Base-by-base conservation (phyloP, 1,140 invertebrate genomes). In the Pachyrhynchus sulphureomaculatus region DNA sequence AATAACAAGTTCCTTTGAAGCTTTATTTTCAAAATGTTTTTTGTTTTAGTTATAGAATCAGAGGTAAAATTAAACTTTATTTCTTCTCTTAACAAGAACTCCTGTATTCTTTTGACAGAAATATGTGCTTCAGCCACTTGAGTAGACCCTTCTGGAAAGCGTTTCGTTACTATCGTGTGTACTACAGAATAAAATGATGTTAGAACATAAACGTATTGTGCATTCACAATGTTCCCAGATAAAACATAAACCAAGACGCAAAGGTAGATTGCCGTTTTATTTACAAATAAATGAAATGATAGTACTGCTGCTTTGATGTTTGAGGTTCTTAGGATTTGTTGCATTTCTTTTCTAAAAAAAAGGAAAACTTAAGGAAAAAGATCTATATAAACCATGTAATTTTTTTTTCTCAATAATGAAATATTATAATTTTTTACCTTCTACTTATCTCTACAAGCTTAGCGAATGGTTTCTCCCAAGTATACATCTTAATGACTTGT, bases 401-500 rank as follows among this genome's bases (percentile, higher is more conserved):
- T n/a, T n/a, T n/a, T n/a, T n/a, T n/a, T n/a, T n/a, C n/a, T n/a
- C n/a, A n/a, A n/a, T n/a, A n/a, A n/a, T n/a, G n/a, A n/a, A n/a
- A n/a, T n/a, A n/a, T n/a, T n/a, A n/a, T n/a, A n/a, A 10, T 9
- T 20, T 39, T 34, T 41, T 23, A 80, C 79, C 78, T 71, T 63
- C 66, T 57, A n/a, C 33, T 47, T 33, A 42, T 33, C 34, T 53
- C 53, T 18, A 71, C 64, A 24, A 71, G 45, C 48, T 61, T 49
- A 17, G 64, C 57, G 39, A 71, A 71, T 0, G 89, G 88, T 44
- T 86, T 83, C n/a, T 93, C 91, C 91, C 91, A 93, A 0, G 88
- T 86, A 70, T 92, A 93, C 91, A 95, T 93, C 78, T 96, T 96
- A 37, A 77, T 78, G 60, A 90, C 85, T 75, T 29, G 26, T 9